These are phyloP conservation scores for Dinothrombium tinctorium DNA, from an alignment of 1,140 invertebrate genomes.

Conservation along the genomic window DNA sequence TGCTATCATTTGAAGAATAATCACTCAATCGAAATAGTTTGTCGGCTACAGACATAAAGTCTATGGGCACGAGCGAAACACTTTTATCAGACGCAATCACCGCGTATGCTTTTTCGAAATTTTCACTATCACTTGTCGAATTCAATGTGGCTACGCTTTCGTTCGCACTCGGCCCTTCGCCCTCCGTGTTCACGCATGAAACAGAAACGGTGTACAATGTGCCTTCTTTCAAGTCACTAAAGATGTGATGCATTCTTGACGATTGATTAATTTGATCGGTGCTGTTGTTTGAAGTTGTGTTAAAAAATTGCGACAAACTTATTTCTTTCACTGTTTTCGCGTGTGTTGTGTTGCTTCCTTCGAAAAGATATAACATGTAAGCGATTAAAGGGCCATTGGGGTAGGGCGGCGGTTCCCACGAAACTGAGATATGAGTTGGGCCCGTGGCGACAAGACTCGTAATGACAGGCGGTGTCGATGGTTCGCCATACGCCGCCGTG, in stretches of 20 bases:
- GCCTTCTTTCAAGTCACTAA: conserved; percentile 44
- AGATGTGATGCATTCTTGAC: conserved; percentile 38
- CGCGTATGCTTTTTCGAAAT: too few species aligned
- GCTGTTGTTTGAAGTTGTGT: too few species aligned
- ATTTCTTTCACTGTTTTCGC: too few species aligned
- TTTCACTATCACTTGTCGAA: too few species aligned
- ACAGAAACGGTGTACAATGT: conserved; percentile 48
- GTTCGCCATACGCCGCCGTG: neutral
- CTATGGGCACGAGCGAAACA: too few species aligned
- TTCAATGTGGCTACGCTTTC: too few species aligned
- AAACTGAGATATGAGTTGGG: conserved; percentile 52
- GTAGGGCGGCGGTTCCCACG: conserved; percentile 61
- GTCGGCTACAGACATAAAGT: too few species aligned
- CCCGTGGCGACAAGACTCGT: conserved; percentile 46
- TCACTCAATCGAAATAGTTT: too few species aligned
- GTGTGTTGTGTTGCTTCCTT: too few species aligned
- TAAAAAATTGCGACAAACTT: too few species aligned
- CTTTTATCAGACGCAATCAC: too few species aligned
- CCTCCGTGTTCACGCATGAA: conserved; percentile 49
- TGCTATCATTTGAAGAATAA: too few species aligned
- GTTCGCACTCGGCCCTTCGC: conserved; percentile 46
- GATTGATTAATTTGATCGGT: neutral
- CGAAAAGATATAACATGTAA: conserved; percentile 44
- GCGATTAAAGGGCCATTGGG: conserved; percentile 63
- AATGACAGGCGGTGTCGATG: conserved; percentile 27